These are phyloP conservation scores for Lagria hirta DNA, from an alignment of 2,888 invertebrate species.

Conservation along the genomic window DNA sequence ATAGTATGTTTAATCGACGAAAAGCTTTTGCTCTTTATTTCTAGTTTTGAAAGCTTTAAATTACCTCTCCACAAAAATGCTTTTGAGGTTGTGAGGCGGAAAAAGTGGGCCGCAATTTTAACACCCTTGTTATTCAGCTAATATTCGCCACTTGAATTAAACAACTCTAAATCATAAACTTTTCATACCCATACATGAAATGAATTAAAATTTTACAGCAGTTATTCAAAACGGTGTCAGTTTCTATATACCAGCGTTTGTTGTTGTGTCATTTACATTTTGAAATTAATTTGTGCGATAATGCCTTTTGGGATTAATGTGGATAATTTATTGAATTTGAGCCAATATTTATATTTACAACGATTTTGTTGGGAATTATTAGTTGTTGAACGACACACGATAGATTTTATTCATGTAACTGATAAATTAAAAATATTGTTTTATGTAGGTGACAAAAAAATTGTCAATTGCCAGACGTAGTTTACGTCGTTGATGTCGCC, in stretches of 20 bases:
- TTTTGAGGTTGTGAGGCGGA: conserved; percentile 32
- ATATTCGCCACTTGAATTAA: conserved; percentile 44
- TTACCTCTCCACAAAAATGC: conserved; percentile 2
- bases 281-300: conserved; percentile 41
- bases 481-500: too few relatives aligned
- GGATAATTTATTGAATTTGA: conserved; percentile 31
- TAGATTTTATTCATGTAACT: background rate
- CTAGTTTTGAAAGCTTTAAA: too few relatives aligned
- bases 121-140: conserved; percentile 27
- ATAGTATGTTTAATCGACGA: too few relatives aligned
- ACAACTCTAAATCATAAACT: conserved; percentile 46
- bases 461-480: too few relatives aligned
- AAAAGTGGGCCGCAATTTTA: conserved; percentile 39
- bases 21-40: too few relatives aligned
- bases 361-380: conserved; percentile 21
- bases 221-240: conserved; percentile 41
- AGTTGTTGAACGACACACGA: conserved; percentile 5
- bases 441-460: too few relatives aligned
- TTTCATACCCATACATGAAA: conserved; percentile 51
- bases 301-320: conserved; percentile 22
- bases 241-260: conserved; percentile 37
- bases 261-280: conserved; percentile 46
- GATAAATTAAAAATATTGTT: too few relatives aligned
- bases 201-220: conserved; percentile 53
- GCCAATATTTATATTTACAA: conserved; percentile 30